Evolutionary conservation across 2,888 invertebrate genomes (phyloP).

Genomic region (Drosophila hawaiiensis): DNA sequence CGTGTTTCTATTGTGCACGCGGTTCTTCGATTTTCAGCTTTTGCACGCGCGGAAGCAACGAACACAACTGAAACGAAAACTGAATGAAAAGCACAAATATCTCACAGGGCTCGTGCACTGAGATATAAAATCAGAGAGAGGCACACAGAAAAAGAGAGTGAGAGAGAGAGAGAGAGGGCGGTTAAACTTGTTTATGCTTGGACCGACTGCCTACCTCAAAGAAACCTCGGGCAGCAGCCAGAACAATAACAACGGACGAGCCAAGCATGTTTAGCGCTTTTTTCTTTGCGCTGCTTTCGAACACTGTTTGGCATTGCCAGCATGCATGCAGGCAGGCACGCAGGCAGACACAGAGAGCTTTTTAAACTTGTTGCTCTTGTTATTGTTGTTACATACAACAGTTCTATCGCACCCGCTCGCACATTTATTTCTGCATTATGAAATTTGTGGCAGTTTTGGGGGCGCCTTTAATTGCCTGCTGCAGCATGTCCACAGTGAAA

Average conservation of each 20-base stretch:
- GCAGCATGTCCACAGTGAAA: constrained; percentile 1
- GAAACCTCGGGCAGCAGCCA: constrained; percentile 17
- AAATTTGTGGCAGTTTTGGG: constrained; percentile 28
- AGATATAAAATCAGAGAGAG: constrained; percentile 4
- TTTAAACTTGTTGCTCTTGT: constrained; percentile 72
- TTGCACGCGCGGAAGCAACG: constrained; percentile 74
- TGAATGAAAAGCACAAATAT: constrained; percentile 73
- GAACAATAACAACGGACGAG: constrained; percentile 23
- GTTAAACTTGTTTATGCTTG: constrained; percentile 68
- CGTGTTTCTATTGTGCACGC: constrained; percentile 37
- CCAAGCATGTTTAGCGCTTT: constrained; percentile 27
- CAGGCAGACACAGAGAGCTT: constrained; percentile 25
- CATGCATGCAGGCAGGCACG: not conserved
- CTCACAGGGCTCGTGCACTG: constrained; percentile 29
- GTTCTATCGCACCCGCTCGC: constrained; percentile 13
- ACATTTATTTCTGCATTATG: constrained; percentile 35
- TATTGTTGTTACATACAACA: constrained; percentile 34
- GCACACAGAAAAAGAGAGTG: not conserved
- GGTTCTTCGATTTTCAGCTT: constrained; percentile 51
- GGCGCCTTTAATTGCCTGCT: constrained; percentile 29
- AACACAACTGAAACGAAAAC: constrained; percentile 75
- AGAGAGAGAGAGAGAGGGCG: constrained; percentile 9
- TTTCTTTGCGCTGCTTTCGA: constrained; percentile 33
- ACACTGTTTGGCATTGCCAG: constrained; percentile 55
- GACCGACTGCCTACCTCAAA: constrained; percentile 43